Evolutionary conservation across 2,888 invertebrate species (phyloP).

Genomic region (Oscheius sp.): DNA sequence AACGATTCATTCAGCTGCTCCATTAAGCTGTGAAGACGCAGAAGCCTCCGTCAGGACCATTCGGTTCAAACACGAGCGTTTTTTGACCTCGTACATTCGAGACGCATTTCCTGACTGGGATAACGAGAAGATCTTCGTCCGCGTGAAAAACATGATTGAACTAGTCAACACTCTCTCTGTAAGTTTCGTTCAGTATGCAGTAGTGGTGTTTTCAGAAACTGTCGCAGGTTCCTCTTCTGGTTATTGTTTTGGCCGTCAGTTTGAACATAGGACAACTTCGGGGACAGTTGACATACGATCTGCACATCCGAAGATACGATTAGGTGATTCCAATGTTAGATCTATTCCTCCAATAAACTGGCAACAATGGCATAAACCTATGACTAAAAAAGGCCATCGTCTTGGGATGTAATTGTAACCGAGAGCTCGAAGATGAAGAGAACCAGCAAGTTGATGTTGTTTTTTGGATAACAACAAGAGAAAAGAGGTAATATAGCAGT

Average conservation of each 20-base stretch:
- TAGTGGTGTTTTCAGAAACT: background rate
- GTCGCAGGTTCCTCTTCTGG: background rate
- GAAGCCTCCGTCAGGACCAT: background rate
- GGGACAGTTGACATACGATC: slow-evolving; percentile 4
- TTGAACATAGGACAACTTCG: background rate
- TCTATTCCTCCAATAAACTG: too few species aligned
- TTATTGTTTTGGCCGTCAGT: background rate
- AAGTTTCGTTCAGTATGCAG: background rate
- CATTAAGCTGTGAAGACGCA: background rate
- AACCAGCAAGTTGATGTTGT: too few species aligned
- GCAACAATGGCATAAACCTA: too few species aligned
- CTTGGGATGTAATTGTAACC: too few species aligned
- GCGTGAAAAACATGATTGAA: background rate
- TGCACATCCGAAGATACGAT: background rate
- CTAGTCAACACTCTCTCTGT: background rate
- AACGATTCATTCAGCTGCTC: background rate
- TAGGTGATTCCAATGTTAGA: too few species aligned
- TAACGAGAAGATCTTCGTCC: background rate
- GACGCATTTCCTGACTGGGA: background rate
- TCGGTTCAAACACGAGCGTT: slow-evolving; percentile 7
- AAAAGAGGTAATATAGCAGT: slow-evolving; percentile 1
- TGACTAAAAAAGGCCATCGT: too few species aligned
- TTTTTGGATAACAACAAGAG: too few species aligned
- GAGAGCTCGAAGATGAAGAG: too few species aligned
- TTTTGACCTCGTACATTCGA: background rate